Evolutionary conservation across 2,113 vertebrate genomes (phyloP).

Genomic region (Globicephala melas): DNA sequence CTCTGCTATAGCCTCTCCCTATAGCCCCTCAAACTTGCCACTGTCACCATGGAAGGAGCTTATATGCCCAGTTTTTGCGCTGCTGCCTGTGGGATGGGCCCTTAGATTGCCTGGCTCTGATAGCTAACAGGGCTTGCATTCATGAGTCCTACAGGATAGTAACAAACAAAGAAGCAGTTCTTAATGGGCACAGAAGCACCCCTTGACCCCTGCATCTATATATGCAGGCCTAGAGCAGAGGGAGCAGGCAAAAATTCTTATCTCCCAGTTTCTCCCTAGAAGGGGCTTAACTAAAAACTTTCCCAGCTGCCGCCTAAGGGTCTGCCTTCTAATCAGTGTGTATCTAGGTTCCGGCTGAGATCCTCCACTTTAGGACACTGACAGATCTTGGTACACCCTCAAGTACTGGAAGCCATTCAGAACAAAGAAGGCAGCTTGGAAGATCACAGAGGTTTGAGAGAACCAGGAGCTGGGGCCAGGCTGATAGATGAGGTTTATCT

Average conservation of each 20-base stretch:
- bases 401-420: neutral
- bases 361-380: neutral
- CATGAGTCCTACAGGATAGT: neutral
- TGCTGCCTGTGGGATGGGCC: neutral
- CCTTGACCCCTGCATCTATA: neutral
- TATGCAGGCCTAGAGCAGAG: no score
- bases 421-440: neutral
- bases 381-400: neutral
- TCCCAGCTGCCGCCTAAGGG: neutral
- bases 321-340: neutral
- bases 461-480: no score
- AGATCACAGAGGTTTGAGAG: neutral
- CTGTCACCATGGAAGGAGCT: neutral
- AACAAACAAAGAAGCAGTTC: neutral
- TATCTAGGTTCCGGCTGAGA: neutral
- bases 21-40: neutral
- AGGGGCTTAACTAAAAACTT: neutral
- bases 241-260: neutral
- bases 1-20: neutral
- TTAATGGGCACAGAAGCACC: neutral
- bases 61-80: neutral
- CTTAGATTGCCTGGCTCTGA: neutral
- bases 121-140: neutral
- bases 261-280: neutral
- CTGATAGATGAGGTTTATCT: neutral